phyloP scores from a whole-genome alignment of 1,140 invertebrate genomes.

The Pogonognathellus flavescens region DNA sequence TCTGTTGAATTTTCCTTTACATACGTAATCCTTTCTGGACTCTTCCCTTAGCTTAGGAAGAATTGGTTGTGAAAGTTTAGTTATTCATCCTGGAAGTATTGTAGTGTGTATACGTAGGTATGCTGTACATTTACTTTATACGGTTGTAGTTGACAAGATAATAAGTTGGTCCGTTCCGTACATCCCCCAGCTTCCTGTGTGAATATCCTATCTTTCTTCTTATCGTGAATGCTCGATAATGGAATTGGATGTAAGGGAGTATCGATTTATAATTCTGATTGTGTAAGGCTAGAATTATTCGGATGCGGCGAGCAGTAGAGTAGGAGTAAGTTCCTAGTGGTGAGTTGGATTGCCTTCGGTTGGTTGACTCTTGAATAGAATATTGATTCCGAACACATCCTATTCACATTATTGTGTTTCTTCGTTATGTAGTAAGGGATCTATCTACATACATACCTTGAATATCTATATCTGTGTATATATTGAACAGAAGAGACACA shows the following conservation, averaged over 20 bases:
- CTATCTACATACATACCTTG: too few relatives aligned
- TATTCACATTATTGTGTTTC: not conserved
- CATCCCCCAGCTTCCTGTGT: not conserved
- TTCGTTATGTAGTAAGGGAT: not conserved
- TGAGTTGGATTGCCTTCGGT: constrained; percentile 14
- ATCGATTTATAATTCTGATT: constrained; percentile 50
- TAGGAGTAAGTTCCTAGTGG: not conserved
- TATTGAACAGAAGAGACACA: too few relatives aligned
- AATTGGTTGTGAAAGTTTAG: too few relatives aligned
- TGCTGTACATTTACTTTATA: not conserved
- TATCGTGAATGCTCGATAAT: constrained; percentile 19
- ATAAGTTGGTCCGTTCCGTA: not conserved
- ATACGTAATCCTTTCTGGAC: too few relatives aligned
- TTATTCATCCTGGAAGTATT: too few relatives aligned
- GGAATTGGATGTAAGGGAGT: constrained; percentile 35
- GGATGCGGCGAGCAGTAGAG: not conserved
- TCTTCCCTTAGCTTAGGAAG: too few relatives aligned
- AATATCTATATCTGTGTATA: too few relatives aligned
- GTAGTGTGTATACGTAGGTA: too few relatives aligned
- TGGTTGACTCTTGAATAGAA: not conserved
- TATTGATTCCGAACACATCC: constrained; percentile 36
- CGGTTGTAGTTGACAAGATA: not conserved
- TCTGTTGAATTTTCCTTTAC: too few relatives aligned
- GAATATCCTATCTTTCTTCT: too few relatives aligned
- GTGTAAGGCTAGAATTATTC: not conserved